Evolutionary conservation across 2,113 vertebrate genomes (phyloP).

Genomic region (Lynx canadensis): DNA sequence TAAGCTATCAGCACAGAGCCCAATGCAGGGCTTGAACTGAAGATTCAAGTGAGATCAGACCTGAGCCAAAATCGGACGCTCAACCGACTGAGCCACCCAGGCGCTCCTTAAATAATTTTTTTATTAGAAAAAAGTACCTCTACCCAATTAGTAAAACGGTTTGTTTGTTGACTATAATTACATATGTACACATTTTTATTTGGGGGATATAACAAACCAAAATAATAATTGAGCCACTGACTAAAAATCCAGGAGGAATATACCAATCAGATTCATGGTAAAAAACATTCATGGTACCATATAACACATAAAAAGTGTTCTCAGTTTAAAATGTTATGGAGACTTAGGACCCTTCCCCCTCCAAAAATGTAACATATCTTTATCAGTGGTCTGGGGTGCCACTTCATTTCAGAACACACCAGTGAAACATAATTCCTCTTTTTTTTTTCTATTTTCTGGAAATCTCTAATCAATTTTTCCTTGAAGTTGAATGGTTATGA

Average conservation of each 20-base stretch:
- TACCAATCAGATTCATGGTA: background rate
- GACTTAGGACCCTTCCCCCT: background rate
- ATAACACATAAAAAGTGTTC: background rate
- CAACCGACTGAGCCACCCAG: too few species aligned
- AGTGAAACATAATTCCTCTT: background rate
- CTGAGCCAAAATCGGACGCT: too few species aligned
- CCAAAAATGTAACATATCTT: background rate
- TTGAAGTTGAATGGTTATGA: background rate
- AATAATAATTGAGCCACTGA: background rate
- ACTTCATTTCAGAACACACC: background rate
- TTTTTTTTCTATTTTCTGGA: background rate
- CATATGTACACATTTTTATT: background rate
- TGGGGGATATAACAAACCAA: background rate
- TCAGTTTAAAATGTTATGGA: background rate
- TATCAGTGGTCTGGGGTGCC: background rate
- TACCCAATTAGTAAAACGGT: background rate
- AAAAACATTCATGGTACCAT: background rate
- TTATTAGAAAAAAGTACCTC: background rate
- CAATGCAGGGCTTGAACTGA: too few species aligned
- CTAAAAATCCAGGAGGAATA: constrained; percentile 22
- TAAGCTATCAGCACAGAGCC: too few species aligned
- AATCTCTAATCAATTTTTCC: background rate
- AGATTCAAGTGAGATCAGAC: too few species aligned
- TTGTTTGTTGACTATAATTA: background rate
- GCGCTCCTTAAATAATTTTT: background rate